Base-by-base conservation (phyloP, 2,113 vertebrate species). In the Lamprotornis superbus region DNA sequence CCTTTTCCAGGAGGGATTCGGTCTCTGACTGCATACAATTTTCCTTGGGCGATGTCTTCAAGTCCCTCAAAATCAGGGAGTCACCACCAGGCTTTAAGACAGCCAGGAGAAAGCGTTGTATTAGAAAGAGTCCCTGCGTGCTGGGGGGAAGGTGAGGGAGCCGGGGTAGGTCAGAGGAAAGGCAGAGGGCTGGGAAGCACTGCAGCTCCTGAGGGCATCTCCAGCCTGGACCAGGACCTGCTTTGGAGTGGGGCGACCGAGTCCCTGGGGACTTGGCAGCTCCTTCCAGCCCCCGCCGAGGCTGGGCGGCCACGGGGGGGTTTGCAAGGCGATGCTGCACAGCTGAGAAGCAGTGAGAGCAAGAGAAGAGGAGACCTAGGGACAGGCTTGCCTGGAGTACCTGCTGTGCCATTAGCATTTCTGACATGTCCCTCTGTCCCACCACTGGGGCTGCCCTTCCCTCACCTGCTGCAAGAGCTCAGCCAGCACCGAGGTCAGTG, bases 1-100 rank as follows among this genome's bases (percentile, higher is more conserved):
- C 98, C 97, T 98, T 98, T 64, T 98, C 98, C 78, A 99, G 98
- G 93, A 99, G 96, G 63, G 98, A 98, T 93, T 99, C 98, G 1
- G 98, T 98, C 98, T 98, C 98, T 47, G 98, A 98, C 96, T 98
- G 98, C 96, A 98, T 94, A 91, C 97, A 98, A 96, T 98, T 98
- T 95, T 98, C 98, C 86, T 97, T 97, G 49, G 98, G 59, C 93
- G 96, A 97, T 84, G 96, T 98, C 46, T 98, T 98, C 91, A 99
- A 98, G 94, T 98, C 98, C 96, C 98, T 99, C 94, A 99, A 97
- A 24, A 98, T 97, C 79, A 99, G 95, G 52, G 98, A 98, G 95
- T 98, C 98, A 20, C 95, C 97, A 97, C 98, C 97, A 39, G 98
- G 98, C 98, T 99, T 97, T 55, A 59, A 97, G 83, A 90, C 96